phyloP scores from a whole-genome alignment of 2,797 vertebrate genomes.

The Platalea minor region DNA sequence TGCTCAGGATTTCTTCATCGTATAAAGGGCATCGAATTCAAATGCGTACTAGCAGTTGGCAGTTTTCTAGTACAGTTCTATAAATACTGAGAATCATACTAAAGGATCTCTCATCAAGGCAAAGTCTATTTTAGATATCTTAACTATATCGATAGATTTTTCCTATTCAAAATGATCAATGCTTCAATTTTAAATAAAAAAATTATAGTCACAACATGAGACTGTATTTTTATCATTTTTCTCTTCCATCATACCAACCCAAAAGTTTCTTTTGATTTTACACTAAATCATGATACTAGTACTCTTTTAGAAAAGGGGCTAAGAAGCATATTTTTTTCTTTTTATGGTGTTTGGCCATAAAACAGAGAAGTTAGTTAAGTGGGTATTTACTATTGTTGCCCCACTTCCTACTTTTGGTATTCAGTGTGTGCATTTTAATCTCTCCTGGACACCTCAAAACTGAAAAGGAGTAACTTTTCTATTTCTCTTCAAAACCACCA shows the following conservation, averaged over 20 bases:
- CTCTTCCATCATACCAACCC: background rate
- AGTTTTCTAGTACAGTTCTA: conserved; percentile 25
- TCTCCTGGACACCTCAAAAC: background rate
- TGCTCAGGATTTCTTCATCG: background rate
- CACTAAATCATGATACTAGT: background rate
- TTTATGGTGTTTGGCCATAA: background rate
- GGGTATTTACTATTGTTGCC: background rate
- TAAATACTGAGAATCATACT: conserved; percentile 30
- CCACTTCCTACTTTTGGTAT: background rate
- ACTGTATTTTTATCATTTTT: background rate
- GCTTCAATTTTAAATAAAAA: background rate
- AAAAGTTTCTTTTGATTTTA: background rate
- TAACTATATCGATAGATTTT: background rate
- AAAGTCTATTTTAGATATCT: background rate
- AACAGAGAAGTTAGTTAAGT: background rate
- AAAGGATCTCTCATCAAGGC: conserved; percentile 11
- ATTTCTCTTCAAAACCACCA: background rate
- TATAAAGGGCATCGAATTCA: conserved; percentile 56
- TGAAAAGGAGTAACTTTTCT: background rate
- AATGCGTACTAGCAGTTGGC: background rate
- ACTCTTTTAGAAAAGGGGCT: background rate
- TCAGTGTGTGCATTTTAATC: background rate
- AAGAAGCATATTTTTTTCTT: background rate
- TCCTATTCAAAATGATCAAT: background rate
- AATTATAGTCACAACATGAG: background rate